Evolutionary conservation across 2,797 vertebrate genomes (phyloP), one percentile per base, ranked within the genome.

Genomic region (Mormyrus proboscirostris): DNA sequence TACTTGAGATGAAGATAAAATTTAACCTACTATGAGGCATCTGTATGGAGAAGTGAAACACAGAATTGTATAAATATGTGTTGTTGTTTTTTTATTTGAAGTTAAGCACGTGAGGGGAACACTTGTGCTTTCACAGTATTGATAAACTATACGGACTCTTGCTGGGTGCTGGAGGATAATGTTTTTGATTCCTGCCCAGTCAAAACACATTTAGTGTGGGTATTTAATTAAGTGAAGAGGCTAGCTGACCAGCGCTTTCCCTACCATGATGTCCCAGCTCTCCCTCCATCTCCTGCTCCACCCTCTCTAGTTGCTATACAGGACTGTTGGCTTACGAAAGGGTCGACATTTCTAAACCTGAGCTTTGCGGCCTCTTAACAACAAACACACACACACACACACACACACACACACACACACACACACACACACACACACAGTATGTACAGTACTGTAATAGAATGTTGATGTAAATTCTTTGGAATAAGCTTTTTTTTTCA

Each of bases 71-170:
- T 94, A 95, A 95, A 92, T 22, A 59, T 94, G 90, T 88, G 90
- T 91, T 92, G 44, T 93, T 79, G 91, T 90, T 88, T 92, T 90
- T 92, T 93, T 89, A 91, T 93, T 91, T 92, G 92, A 93, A 90
- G 88, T 91, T 92, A 89, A 90, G 85, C 91, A 86, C 91, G 91
- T 93, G 89, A 85, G 89, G 2, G 91, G 87, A 88, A n/a, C 53
- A 91, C 91, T 93, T 93, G 86, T 90, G 94, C 93, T 92, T 95
- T 94, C 93, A 91, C 91, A 91, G 79, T 95, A 93, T 90, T 91
- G 95, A 96, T 97, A 97, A 97, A 97, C 96, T 97, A 97, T 96
- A 95, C 93, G 95, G 95, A 96, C 96, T 95, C 92, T 93, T 95
- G 88, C 92, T 93, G 94, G 95, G 95, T 95, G 88, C 92, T 93